Base-by-base conservation (phyloP, 2,888 invertebrate species). In the Lordiphosa andalusiaca region DNA sequence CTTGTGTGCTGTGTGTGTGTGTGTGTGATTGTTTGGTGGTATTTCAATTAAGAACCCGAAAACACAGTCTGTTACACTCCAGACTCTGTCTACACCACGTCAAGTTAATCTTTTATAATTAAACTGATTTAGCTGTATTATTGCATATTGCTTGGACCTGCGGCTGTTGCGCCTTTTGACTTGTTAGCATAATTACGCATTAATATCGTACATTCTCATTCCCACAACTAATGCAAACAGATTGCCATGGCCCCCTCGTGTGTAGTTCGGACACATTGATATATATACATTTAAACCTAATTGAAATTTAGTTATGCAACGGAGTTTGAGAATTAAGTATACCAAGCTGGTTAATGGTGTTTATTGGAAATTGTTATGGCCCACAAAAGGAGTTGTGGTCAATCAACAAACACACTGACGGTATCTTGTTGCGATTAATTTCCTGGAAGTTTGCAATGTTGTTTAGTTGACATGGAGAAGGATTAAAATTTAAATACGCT, bases 81-180 rank as follows among this genome's bases (percentile, higher is more conserved):
- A 49, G 49, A 44, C 53, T 44, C 46, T 25, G 7, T 25, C 25
- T 25, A 6, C 25, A 25, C 25, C 25, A 25, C 55, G 62, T 33
- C 41, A 39, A 63, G 71, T 77, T 84, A 84, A 84, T 75, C 82
- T 82, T 84, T 82, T 84, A 80, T 84, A 84, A 84, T 84, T 83
- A 83, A 84, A 75, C 67, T 73, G 80, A 82, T 77, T 82, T 68
- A 69, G 74, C 49, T 53, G 57, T 41, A 42, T 52, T 41, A 47
- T 21, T 21, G 38, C 37, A 37, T 9, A 53, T 19, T 53, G 53
- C 37, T 21, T n/a, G 37, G 35, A 42, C 9, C n/a, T 9, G 56
- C 48, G 41, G 55, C 47, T 35, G 53, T 13, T 53, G 44, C 50
- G 52, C 50, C 51, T 68, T 72, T 72, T 71, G 77, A 76, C 78